A percentile compares a stretch with the other conserved stretches of the same genome.
phyloP scores from a whole-genome alignment of 1,140 invertebrate genomes.

The Agraylea sexmaculata region DNA sequence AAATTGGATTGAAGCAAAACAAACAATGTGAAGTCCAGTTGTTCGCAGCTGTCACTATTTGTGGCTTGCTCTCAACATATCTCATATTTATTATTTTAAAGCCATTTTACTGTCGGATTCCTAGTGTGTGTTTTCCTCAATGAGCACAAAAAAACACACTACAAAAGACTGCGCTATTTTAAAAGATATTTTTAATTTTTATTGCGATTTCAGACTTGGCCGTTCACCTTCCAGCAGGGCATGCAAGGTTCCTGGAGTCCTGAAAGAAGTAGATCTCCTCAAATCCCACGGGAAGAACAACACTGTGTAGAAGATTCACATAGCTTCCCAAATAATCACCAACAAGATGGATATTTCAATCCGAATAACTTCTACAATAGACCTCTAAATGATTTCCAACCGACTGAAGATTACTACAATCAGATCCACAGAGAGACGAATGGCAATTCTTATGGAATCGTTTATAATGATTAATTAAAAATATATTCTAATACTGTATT shows the following conservation, averaged over 20 bases:
- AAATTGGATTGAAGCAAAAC: too few species aligned
- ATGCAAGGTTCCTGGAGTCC: constrained; percentile 7
- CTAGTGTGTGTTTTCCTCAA: too few species aligned
- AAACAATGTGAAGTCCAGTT: neutral
- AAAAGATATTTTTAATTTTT: too few species aligned
- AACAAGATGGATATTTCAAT: neutral
- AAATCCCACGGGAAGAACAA: constrained; percentile 1
- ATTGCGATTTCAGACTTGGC: constrained; percentile 19
- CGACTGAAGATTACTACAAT: constrained; percentile 17
- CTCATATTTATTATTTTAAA: too few species aligned
- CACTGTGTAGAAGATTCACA: neutral
- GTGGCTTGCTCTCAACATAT: too few species aligned
- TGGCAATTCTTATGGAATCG: too few species aligned
- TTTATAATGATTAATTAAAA: too few species aligned
- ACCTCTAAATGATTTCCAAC: constrained; percentile 6
- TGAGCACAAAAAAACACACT: too few species aligned
- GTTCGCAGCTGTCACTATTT: too few species aligned
- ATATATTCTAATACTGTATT: too few species aligned
- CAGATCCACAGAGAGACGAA: constrained; percentile 17
- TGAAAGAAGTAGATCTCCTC: constrained; percentile 6
- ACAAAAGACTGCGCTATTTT: too few species aligned
- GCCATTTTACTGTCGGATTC: too few species aligned
- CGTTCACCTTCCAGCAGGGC: constrained; percentile 20
- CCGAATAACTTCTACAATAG: constrained; percentile 16
- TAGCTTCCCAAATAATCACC: neutral